phyloP scores from a whole-genome alignment of 2,113 vertebrate genomes.

The Promerops cafer region DNA sequence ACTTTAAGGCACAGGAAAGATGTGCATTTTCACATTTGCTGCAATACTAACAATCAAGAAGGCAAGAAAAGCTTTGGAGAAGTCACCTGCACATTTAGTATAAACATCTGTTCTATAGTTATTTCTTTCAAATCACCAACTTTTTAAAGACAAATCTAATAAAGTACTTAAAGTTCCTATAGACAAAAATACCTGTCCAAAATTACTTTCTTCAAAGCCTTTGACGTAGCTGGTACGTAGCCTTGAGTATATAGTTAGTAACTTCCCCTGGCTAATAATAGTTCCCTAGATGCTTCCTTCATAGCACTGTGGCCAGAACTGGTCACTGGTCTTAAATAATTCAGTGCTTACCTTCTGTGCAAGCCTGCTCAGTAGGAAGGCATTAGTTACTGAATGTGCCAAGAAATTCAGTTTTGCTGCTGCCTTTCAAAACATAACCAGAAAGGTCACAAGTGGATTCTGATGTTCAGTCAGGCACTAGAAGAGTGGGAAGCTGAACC shows the following conservation, averaged over 20 bases:
- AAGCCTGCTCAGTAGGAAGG: background rate
- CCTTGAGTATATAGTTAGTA: background rate
- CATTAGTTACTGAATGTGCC: background rate
- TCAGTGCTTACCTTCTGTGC: background rate
- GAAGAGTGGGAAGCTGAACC: background rate
- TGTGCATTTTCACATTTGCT: background rate
- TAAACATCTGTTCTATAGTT: background rate
- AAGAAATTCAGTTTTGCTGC: background rate
- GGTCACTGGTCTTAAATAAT: background rate
- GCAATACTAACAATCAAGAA: rapidly evolving
- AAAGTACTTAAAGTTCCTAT: background rate
- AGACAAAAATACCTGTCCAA: background rate
- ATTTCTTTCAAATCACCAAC: background rate
- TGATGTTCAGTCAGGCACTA: background rate
- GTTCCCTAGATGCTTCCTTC: background rate
- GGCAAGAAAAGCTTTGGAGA: background rate
- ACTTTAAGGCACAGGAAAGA: background rate
- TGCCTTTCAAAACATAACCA: background rate
- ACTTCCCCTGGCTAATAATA: background rate
- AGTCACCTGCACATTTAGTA: background rate
- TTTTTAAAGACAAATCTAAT: background rate
- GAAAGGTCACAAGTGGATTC: background rate
- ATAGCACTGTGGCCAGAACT: background rate
- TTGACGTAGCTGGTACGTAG: background rate
- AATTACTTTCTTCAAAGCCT: background rate